Conservation (phyloP, 1,140 invertebrate species). For the Macrosteles quadrilineatus region DNA sequence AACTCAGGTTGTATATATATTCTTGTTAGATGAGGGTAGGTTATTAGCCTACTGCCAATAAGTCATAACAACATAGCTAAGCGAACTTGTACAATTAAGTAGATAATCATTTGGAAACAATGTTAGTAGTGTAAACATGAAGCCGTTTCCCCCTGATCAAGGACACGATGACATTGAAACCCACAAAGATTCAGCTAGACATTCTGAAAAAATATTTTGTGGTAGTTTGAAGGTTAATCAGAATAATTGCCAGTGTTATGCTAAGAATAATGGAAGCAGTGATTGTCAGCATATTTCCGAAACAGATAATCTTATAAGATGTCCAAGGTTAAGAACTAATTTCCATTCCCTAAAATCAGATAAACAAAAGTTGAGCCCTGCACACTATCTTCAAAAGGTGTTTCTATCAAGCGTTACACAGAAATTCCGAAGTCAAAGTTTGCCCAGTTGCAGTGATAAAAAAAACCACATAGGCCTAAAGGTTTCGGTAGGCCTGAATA, state of each 20-base stretch:
- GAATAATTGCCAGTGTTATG: constrained; percentile 54
- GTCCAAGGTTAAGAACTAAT: constrained; percentile 40
- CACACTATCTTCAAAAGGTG: constrained; percentile 42
- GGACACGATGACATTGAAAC: too few species aligned
- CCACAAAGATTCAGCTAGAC: too few species aligned
- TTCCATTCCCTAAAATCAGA: constrained; percentile 34
- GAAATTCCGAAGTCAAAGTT: constrained; percentile 42
- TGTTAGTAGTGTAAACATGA: too few species aligned
- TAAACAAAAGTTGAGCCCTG: constrained; percentile 36
- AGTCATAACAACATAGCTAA: too few species aligned
- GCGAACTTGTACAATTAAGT: too few species aligned
- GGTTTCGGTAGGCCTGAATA: neutral
- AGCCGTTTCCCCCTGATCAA: too few species aligned
- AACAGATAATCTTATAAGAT: constrained; percentile 36
- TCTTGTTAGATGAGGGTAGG: too few species aligned
- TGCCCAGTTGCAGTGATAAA: constrained; percentile 39
- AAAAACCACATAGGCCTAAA: constrained; percentile 27
- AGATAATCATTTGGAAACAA: too few species aligned
- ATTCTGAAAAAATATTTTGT: too few species aligned
- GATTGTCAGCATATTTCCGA: constrained; percentile 10
- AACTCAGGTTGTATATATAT: too few species aligned
- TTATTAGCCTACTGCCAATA: too few species aligned
- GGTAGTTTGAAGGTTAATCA: neutral
- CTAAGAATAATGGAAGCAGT: constrained; percentile 50
- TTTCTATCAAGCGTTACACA: constrained; percentile 36